Base-by-base conservation (phyloP, 1,140 invertebrate species). In the Drosophila mauritiana region DNA sequence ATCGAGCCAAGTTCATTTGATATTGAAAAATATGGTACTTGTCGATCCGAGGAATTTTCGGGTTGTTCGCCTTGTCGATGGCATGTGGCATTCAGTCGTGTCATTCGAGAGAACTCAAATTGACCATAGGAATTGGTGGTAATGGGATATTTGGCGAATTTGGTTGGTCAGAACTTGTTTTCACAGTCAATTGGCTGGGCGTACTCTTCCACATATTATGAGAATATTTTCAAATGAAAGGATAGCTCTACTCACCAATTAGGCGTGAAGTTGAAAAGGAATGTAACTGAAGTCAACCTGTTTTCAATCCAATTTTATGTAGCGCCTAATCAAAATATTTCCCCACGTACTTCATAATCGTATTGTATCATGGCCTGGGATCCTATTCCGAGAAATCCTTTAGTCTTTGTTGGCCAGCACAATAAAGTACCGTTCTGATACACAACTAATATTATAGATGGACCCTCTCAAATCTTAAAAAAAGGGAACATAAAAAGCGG, bases 321-420 rank as follows among this genome's bases (percentile, higher is more conserved):
- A 5, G 7, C 4, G 6, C 13, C 42, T 62, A 68, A 86, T 86
- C 83, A 86, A 53, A 88, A 86, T 83, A 88, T 88, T 83, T 88
- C 68, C 65, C 77, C 78, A 65, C 83, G 48, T 82, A 88, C 69
- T 83, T 86, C 75, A 88, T 86, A 80, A 88, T 88, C 64, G 49
- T 64, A 49, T 58, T 36, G 63, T 34, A 22, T 10, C 13, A 34
- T 8, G n/a, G 46, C 20, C 15, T 36, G 31, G 17, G 10, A 13
- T 34, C 6, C 11, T 36, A 25, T 83, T 88, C 63, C 22, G 0
- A 55, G 73, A 80, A 77, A 36, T 43, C 27, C 42, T 11, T 1
- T 25, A 15, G 25, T 57, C 58, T 64, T 84, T 85, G 78, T 79
- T 76, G 45, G 27, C 49, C 51, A 27, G 43, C 15, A 79, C 76